Base-by-base conservation (phyloP, 2,797 vertebrate genomes). In the Holocentrus rufus region DNA sequence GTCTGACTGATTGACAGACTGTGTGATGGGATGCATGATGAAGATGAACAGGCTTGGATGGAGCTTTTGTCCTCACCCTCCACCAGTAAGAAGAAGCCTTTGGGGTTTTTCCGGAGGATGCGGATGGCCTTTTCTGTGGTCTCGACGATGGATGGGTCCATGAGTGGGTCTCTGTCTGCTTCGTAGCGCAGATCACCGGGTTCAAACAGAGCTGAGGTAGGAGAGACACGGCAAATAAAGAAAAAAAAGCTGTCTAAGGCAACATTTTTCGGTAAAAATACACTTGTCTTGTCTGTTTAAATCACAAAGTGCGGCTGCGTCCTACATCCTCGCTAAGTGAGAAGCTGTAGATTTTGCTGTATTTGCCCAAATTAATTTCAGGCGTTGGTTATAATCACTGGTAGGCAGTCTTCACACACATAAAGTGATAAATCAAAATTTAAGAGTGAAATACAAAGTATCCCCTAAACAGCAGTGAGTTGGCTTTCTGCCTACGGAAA, bases 21-120 rank as follows among this genome's bases (percentile, higher is more conserved):
- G 22, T 47, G 47, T 56, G 7, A 59, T 54, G 3, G 20, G 18
- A 17, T 58, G 20, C 15, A 52, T 57, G 50, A 22, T 72, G 30
- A 53, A 18, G 18, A 52, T 4, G 30, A 10, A 7, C 13, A 4
- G 6, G 34, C 14, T n/a, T 36, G 31, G 22, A 27, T 23, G 44
- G 68, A 67, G 50, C 62, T 36, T 27, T 59, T 73, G 55, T 80
- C 50, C 85, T 92, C 80, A 94, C 94, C 93, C 77, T 95, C 93
- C 76, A 95, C 94, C 42, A 95, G 83, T 50, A 95, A 88, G 80
- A 95, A 95, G 90, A 94, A 95, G 25, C 94, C 93, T 15, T 89
- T 93, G 0, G 92, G 92, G 83, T 95, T 95, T 85, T 89, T 95
- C 79, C 82, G 85, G 18, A 95, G 93, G 80, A 95, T 94, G 80